Base-by-base conservation (phyloP, 2,113 vertebrate species). In the Geococcyx californianus region DNA sequence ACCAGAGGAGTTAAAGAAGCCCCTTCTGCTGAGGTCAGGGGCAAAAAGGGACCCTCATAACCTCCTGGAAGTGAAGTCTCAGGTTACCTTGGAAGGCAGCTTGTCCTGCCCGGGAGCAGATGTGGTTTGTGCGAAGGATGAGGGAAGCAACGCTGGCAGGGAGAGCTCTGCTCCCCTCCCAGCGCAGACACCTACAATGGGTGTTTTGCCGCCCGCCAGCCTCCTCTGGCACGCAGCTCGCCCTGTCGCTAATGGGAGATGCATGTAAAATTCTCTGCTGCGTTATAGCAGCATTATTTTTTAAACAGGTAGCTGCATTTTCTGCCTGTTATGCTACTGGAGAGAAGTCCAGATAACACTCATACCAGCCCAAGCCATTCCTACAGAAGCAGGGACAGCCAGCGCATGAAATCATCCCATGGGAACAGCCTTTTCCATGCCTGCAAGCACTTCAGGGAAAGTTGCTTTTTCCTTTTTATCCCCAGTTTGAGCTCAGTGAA, bases 171-270 rank as follows among this genome's bases (percentile, higher is more conserved):
- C 64, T 94, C 17, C 38, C 7, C 20, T 84, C 34, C 52, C 49
- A 20, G 44, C 7, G 21, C 49, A 45, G 66, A 34, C 34, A 36
- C 64, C 47, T 34, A 26, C 11, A 4, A 6, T 9, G 52, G 64
- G 42, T 2, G 4, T 74, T 84, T 40, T 5, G 3, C 1, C 1
- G 68, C 36, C 36, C 29, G 34, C 55, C 4, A 3, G 49, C 31
- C 68, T 67, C 36, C 56, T 86, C 45, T 0, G 1, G 54, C 18
- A 17, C 0, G 0, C 24, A 38, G 76, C 68, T 67, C 0, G 0
- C 42, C 88, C 44, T 8, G 25, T 70, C 0, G 0, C 63, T 78
- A 80, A 86, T 54, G 92, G 82, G 79, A 95, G 73, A 68, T 75
- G 13, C 0, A 3, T 84, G 90, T 81, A 72, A 80, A 81, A 81